These are phyloP conservation scores for Okamejei kenojei DNA, from an alignment of 2,797 vertebrate species.

Conservation along the genomic window DNA sequence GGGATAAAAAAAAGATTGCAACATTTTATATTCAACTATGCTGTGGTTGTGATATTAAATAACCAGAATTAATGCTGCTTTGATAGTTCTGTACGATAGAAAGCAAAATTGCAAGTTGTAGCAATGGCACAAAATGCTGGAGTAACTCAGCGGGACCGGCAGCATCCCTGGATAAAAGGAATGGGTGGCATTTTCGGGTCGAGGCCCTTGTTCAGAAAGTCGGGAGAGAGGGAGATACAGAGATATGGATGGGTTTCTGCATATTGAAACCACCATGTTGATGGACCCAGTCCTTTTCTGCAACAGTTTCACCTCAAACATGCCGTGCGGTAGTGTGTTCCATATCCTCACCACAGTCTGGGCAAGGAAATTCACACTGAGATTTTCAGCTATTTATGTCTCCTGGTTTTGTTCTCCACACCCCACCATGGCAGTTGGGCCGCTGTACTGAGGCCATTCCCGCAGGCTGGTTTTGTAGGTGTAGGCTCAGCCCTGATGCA, in stretches of 20 bases:
- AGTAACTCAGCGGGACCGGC: too few relatives aligned
- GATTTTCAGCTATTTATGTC: background rate
- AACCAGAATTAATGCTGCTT: background rate
- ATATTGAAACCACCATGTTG: background rate
- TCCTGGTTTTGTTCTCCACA: background rate
- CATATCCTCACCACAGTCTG: background rate
- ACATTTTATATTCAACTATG: background rate
- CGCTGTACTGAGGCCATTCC: background rate
- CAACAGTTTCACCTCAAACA: background rate
- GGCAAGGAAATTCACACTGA: background rate
- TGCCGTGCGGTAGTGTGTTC: background rate
- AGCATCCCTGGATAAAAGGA: too few relatives aligned
- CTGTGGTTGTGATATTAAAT: background rate
- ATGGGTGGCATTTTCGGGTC: too few relatives aligned
- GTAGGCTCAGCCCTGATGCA: background rate
- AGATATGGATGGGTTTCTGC: too few relatives aligned
- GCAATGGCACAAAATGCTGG: background rate
- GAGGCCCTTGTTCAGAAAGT: too few relatives aligned
- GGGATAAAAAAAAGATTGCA: background rate
- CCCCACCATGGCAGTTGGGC: too few relatives aligned
- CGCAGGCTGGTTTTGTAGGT: background rate
- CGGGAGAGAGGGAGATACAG: too few relatives aligned
- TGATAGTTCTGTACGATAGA: background rate
- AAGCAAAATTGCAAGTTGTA: background rate
- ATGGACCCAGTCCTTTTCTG: background rate